Percentiles rank a stretch among this genome's conserved stretches.
Conservation (phyloP, 1,140 invertebrate species). For the Sipha flava region DNA sequence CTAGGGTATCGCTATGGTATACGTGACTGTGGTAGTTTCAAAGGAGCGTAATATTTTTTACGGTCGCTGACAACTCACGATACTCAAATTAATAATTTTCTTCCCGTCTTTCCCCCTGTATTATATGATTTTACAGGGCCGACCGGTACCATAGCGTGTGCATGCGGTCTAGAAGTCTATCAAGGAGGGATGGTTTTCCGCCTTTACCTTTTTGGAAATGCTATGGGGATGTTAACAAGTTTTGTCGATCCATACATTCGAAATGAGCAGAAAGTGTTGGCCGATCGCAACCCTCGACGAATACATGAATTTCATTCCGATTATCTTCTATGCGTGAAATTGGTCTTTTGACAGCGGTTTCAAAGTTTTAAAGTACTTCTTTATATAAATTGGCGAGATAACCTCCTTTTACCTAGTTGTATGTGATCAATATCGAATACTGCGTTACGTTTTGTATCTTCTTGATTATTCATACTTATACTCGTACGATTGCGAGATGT, state of each 20-base stretch:
- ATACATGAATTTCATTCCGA: slow-evolving; percentile 13
- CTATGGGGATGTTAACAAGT: slow-evolving; percentile 11
- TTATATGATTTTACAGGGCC: neutral
- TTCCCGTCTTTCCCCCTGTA: neutral
- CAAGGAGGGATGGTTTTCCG: neutral
- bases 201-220: neutral
- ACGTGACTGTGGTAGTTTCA: slow-evolving; percentile 13
- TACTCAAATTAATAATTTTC: slow-evolving; percentile 16
- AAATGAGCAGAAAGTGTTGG: slow-evolving; percentile 15
- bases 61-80: slow-evolving; percentile 29
- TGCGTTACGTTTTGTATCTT: no score
- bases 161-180: neutral
- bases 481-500: no score
- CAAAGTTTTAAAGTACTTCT: neutral
- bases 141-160: slow-evolving; percentile 25
- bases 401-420: neutral
- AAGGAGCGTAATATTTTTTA: slow-evolving; percentile 22
- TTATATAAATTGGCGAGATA: slow-evolving; percentile 3
- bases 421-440: neutral
- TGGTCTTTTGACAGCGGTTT: slow-evolving; percentile 4
- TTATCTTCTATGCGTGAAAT: neutral
- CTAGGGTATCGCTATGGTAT: neutral
- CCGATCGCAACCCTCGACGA: neutral
- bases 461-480: no score
- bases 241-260: slow-evolving; percentile 31